Evolutionary conservation across 2,797 vertebrate species (phyloP), one percentile per base, ranked within the genome.

Genomic region (Clarias laeviceps): DNA sequence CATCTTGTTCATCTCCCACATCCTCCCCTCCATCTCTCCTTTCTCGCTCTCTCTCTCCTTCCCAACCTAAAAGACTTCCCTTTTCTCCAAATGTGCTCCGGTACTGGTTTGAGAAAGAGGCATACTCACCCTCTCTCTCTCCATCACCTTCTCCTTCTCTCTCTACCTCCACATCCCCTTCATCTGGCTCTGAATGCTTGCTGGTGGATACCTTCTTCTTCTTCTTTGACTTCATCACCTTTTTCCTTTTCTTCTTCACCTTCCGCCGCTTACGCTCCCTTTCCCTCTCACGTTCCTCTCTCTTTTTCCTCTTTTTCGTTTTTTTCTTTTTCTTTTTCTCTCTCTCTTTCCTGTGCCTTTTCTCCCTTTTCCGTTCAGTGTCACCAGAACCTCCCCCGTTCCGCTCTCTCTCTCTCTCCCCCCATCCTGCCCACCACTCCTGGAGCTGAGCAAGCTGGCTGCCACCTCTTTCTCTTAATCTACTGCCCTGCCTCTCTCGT

Each of bases 401-500:
- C 14, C 88, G 68, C 5, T 89, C 90, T 24, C 94, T 91, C 85
- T 96, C 95, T 87, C 94, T 91, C 80, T 96, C 95, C 62, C 92
- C 95, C 95, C 95, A 96, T 85, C 94, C 94, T 34, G 95, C 95
- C 95, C 95, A 95, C 95, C 95, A 96, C 88, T 96, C 94, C 86
- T 95, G 95, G 54, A 96, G 94, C 90, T 96, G 95, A 64, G 95
- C 93, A 87, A 96, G 90, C 84, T 96, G 95, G 90, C 95, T 96
- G 11, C 95, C 94, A 0, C 94, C 95, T 82, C 95, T 91, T 84
- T 95, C 95, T 85, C 94, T 90, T 77, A 92, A 93, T n/a, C 94
- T 91, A 90, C 95, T 96, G 92, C 96, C 92, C 86, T 97, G 96
- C 90, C 96, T 95, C 89, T 97, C 96, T 87, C 96, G 94, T 86